These are phyloP conservation scores for Caenorhabditis panamensis DNA, from an alignment of 2,888 invertebrate genomes.

Conservation along the genomic window DNA sequence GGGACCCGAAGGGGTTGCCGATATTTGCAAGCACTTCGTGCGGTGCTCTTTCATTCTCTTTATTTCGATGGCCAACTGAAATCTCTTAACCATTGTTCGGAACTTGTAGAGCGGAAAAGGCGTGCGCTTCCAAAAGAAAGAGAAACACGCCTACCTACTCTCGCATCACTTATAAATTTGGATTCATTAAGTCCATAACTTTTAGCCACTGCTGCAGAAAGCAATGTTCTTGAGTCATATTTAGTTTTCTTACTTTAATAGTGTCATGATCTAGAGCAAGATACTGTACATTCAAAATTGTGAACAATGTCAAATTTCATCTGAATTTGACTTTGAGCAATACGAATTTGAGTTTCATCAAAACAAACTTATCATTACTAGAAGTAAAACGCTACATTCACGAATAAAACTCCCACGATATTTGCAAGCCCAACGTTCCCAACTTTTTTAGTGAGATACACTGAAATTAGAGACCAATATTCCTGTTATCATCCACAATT, in stretches of 20 bases:
- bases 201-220: slow-evolving; percentile 5
- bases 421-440: background rate
- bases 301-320: no score
- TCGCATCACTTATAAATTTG: slow-evolving; percentile 58
- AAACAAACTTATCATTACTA: no score
- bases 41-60: slow-evolving; percentile 58
- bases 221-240: background rate
- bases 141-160: slow-evolving; percentile 55
- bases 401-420: slow-evolving; percentile 17
- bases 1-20: slow-evolving; percentile 34
- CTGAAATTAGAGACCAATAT: background rate
- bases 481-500: background rate
- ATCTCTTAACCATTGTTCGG: slow-evolving; percentile 64
- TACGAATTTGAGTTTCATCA: no score
- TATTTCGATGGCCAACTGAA: slow-evolving; percentile 60
- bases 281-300: no score
- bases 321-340: no score
- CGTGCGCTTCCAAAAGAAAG: slow-evolving; percentile 37
- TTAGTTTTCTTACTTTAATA: background rate
- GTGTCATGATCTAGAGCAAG: no score
- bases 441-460: background rate
- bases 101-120: slow-evolving; percentile 66
- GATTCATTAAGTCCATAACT: slow-evolving; percentile 50
- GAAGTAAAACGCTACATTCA: no score
- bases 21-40: slow-evolving; percentile 58